Base-by-base conservation (phyloP, 1,140 invertebrate species). In the Zaprionus lachaisei region DNA sequence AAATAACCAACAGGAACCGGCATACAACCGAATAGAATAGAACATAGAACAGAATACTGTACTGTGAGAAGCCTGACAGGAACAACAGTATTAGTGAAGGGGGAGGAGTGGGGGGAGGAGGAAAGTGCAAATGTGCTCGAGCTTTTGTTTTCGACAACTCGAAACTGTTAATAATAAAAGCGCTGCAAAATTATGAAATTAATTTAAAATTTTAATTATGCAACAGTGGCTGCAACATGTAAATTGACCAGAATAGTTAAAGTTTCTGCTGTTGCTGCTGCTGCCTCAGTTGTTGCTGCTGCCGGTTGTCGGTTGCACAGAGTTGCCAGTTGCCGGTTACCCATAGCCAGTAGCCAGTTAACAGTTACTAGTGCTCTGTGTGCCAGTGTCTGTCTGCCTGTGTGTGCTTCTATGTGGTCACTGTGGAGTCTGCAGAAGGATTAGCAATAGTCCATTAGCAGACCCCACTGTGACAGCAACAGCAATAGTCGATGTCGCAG, bases 121-220 rank as follows among this genome's bases (percentile, higher is more conserved):
- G 9, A 11, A 73, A 56, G 77, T 77, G 68, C 55, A 69, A 47
- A 34, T 34, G 31, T 34, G 51, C 54, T n/a, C n/a, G 47, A n/a
- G 60, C 74, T 63, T 81, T 87, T 89, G 81, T 89, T 81, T 72
- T 72, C 55, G 60, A 60, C 74, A 71, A 62, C 75, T 72, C 72
- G 57, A 65, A 79, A 76, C 67, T 77, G 77, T 87, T 89, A 90
- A 90, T 84, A 90, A 86, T 80, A 69, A 83, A 85, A 79, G 70
- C 57, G 75, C 60, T 77, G 72, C 49, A 58, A 89, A 89, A 89
- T 91, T 90, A 89, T 85, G 67, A 89, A 91, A 90, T 90, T 91
- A 91, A 90, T 90, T 90, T 84, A 65, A 77, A 76, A 91, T 82
- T 91, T 90, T 85, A 85, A 90, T 85, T 91, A 91, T 91, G 79